Conservation (phyloP, 2,888 invertebrate species). For the Spialia ferax region DNA sequence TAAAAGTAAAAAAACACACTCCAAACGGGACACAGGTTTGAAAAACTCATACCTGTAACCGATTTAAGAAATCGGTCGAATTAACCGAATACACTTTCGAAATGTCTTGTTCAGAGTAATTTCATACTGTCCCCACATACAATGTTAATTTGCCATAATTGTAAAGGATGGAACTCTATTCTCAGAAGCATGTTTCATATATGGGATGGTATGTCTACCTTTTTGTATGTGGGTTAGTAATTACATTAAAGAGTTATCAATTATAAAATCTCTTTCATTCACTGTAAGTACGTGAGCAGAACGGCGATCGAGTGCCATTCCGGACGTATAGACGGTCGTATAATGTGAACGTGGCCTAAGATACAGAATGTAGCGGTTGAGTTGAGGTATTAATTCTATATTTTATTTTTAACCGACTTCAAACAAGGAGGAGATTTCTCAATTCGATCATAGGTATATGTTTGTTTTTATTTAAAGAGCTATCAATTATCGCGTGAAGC, state of each 20-base stretch:
- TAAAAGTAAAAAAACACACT: constrained; percentile 9
- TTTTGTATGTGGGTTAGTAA: constrained; percentile 49
- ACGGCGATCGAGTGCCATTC: constrained; percentile 46
- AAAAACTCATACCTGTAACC: constrained; percentile 5
- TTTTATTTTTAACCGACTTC: too few relatives aligned
- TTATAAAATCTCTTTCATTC: constrained; percentile 52
- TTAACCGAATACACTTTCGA: constrained; percentile 27
- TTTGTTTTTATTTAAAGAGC: too few relatives aligned
- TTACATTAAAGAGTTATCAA: constrained; percentile 54
- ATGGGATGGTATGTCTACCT: constrained; percentile 28
- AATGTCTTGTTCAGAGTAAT: constrained; percentile 36
- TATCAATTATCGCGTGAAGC: too few relatives aligned
- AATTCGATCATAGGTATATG: too few relatives aligned
- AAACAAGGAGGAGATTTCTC: too few relatives aligned
- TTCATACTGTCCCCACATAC: constrained; percentile 17
- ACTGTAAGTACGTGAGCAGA: constrained; percentile 48
- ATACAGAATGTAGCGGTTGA: constrained; percentile 16
- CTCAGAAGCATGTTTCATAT: constrained; percentile 29
- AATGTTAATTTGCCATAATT: constrained; percentile 37
- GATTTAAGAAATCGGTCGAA: constrained; percentile 13
- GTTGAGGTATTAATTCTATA: too few relatives aligned
- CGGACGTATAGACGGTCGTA: constrained; percentile 29
- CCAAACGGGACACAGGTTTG: neutral
- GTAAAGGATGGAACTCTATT: constrained; percentile 27
- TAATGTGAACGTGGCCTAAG: constrained; percentile 38